phyloP scores from a whole-genome alignment of 1,140 invertebrate genomes.

The Dendrolimus kikuchii region DNA sequence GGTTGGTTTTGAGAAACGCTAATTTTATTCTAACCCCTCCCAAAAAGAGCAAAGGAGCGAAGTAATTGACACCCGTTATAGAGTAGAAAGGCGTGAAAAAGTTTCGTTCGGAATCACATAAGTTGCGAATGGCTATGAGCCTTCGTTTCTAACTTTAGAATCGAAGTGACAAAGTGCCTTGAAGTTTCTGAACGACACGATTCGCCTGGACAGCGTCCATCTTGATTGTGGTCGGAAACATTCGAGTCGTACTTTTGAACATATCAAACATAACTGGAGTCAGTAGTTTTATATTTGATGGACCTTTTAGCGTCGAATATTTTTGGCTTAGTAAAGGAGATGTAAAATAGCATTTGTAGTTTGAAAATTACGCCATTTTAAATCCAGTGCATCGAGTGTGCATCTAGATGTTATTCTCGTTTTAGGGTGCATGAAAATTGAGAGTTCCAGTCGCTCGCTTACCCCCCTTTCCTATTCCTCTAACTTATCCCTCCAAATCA shows the following conservation, averaged over 20 bases:
- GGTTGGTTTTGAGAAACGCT: neutral
- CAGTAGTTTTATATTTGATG: too few relatives aligned
- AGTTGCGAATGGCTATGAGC: neutral
- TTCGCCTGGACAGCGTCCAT: neutral
- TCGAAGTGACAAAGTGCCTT: slow-evolving; percentile 10
- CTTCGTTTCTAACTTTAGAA: slow-evolving; percentile 5
- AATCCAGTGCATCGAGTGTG: too few relatives aligned
- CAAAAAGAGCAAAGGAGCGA: slow-evolving; percentile 9
- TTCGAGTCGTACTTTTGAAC: neutral
- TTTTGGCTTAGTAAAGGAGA: too few relatives aligned
- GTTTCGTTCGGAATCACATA: slow-evolving; percentile 6
- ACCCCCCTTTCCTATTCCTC: too few relatives aligned
- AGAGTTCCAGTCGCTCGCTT: too few relatives aligned
- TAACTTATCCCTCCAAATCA: too few relatives aligned
- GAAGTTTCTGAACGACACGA: slow-evolving; percentile 3
- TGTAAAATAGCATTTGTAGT: too few relatives aligned
- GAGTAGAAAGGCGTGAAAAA: slow-evolving; percentile 4
- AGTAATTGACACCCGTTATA: slow-evolving; percentile 13
- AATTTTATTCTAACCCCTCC: neutral
- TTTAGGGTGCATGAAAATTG: too few relatives aligned
- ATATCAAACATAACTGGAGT: too few relatives aligned
- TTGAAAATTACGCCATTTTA: too few relatives aligned
- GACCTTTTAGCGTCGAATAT: too few relatives aligned
- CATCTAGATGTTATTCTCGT: too few relatives aligned
- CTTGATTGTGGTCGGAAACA: slow-evolving; percentile 2